phyloP scores from a whole-genome alignment of 2,113 vertebrate genomes.

The Cephalophus harveyi region DNA sequence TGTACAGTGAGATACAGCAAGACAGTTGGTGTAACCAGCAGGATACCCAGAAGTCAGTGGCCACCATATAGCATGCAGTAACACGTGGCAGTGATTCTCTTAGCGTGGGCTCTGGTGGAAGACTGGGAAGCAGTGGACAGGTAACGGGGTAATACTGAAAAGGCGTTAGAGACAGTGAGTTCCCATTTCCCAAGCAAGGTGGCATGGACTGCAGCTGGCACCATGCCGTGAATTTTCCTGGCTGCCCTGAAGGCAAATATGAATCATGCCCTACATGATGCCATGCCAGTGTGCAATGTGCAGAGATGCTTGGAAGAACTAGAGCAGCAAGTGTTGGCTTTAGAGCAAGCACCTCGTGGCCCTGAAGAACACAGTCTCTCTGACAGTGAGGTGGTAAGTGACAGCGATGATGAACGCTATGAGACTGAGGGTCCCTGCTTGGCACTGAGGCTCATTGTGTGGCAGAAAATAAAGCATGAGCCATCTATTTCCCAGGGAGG shows the following conservation, averaged over 20 bases:
- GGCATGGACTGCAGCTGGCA: background rate
- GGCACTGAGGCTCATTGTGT: background rate
- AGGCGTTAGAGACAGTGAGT: background rate
- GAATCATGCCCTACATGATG: background rate
- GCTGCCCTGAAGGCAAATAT: background rate
- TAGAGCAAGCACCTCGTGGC: background rate
- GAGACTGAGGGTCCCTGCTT: background rate
- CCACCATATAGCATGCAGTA: background rate
- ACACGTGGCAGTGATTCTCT: background rate
- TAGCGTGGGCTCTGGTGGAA: background rate
- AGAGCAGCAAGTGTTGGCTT: background rate
- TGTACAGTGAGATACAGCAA: background rate
- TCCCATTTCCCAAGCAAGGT: background rate
- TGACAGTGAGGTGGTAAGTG: background rate
- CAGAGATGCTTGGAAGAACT: background rate
- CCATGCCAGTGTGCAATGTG: background rate
- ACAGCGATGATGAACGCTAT: background rate
- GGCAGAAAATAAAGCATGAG: background rate
- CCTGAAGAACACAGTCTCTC: background rate
- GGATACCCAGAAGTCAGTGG: background rate
- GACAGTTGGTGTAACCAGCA: background rate
- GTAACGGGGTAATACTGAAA: background rate
- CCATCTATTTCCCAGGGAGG: background rate
- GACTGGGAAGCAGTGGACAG: background rate
- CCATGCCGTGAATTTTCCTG: background rate